Evolutionary conservation across 2,113 vertebrate species (phyloP), one percentile per base, ranked within the genome.

Genomic region (Nothocercus nigrocapillus): DNA sequence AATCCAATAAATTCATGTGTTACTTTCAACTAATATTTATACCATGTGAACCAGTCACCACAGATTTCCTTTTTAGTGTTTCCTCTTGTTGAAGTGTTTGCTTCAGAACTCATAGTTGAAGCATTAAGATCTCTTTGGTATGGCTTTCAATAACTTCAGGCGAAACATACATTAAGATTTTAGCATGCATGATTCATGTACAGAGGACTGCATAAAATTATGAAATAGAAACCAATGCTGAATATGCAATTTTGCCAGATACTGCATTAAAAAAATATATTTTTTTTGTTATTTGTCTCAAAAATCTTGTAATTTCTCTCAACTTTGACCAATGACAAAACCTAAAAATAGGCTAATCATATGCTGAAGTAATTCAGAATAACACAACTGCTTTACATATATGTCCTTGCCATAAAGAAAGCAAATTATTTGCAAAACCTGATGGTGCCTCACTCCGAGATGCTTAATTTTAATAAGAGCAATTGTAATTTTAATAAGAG

Each of bases 11-110:
- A 78, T 45, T 7, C 2, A 20, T 13, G 2, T 25, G 8, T 21
- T 84, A 38, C 25, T 68, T 90, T 78, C 38, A 36, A 49, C 18
- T 59, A 54, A 62, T 56, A 64, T 9, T 73, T 77, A 51, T 1
- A 56, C 28, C 28, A 30, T 17, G 24, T 2, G 1, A 64, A 22
- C 0, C 1, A 28, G 15, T 8, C 24, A 54, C 82, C 85, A 11
- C 2, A 3, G 6, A 32, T 54, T 53, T 78, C 38, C 44, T 2
- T 0, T 18, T 32, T 32, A 70, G n/a, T 4, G 7, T 83, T 49
- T 49, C 32, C 3, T 64, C 36, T 70, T 76, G 5, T 47, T 72
- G 18, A 72, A 28, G 3, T 67, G 32, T 67, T 83, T 70, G 30
- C 25, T 88, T 56, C 40, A 67, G 17, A 76, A 30, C 10, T 45